Base-by-base conservation (phyloP, 2,113 vertebrate species). In the Triplophysa tibetana region DNA sequence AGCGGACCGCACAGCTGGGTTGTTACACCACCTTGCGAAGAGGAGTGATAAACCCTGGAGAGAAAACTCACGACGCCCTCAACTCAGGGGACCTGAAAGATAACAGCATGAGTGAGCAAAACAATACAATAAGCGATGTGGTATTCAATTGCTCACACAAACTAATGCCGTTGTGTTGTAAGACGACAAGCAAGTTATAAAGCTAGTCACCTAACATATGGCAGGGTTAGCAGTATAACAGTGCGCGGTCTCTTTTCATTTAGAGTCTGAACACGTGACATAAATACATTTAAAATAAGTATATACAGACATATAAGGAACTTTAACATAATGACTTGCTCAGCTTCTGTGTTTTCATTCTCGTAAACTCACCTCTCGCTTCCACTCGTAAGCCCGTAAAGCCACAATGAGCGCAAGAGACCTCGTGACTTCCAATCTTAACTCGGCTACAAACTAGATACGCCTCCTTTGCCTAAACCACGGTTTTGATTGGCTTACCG, bases 131-230 rank as follows among this genome's bases (percentile, higher is more conserved):
- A 10, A 7, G 56, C 58, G 6, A 50, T 24, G 14, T 65, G 7
- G 41, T 43, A 10, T 43, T 10, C 41, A 10, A 70, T 17, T 1
- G 45, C 11, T 70, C 8, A 13, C 1, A 19, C 19, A 26, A 21
- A 9, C 19, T 14, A 38, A 70, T 2, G 24, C n/a, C 52, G 50
- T 19, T 60, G 24, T n/a, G 3, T 48, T 11, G 16, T 6, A 24
- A 24, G 41, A 60, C 7, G 41, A 24, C 29, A 29, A 29, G 38
- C 62, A 56, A 62, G 72, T 62, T 13, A 16, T 21, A 23, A 12
- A n/a, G 76, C 65, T 85, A 62, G 62, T 33, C 17, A 26, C 66
- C 80, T 77, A 82, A 67, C 82, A 84, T 77, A 81, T 84, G 82
- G 82, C 52, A 84, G 11, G 19, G 41, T 33, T 72, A 50, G 9